Percentiles rank a stretch among this genome's conserved stretches.
These are phyloP conservation scores for Laupala kohalensis DNA, from an alignment of 1,140 invertebrate species.

Conservation along the genomic window DNA sequence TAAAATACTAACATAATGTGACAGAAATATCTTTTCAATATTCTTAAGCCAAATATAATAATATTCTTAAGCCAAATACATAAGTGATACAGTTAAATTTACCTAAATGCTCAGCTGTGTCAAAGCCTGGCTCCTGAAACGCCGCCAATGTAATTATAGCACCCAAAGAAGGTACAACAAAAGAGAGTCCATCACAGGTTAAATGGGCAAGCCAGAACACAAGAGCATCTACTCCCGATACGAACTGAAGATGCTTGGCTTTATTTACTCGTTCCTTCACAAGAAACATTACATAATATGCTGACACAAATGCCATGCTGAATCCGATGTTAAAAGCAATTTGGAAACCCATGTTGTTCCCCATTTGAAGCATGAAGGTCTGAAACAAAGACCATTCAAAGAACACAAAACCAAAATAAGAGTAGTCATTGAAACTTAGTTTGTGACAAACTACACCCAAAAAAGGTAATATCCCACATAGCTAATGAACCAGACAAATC, in stretches of 20 bases:
- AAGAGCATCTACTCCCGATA: slow-evolving; percentile 40
- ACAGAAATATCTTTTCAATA: too few species aligned
- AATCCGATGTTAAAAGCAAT: slow-evolving; percentile 30
- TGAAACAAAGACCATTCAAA: too few species aligned
- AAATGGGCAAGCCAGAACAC: slow-evolving; percentile 34
- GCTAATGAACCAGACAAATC: too few species aligned
- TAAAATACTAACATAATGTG: too few species aligned
- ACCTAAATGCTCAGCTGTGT: slow-evolving; percentile 2
- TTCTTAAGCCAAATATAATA: too few species aligned
- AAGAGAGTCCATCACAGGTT: slow-evolving; percentile 40
- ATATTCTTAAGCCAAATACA: too few species aligned
- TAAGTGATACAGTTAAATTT: neutral
- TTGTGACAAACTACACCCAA: too few species aligned
- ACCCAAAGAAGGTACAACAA: neutral
- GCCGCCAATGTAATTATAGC: slow-evolving; percentile 2
- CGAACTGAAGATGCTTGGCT: slow-evolving; percentile 50
- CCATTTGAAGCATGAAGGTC: neutral
- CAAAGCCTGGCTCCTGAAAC: slow-evolving; percentile 6
- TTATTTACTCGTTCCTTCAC: slow-evolving; percentile 45
- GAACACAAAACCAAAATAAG: too few species aligned
- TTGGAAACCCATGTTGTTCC: slow-evolving; percentile 11
- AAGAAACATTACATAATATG: slow-evolving; percentile 48
- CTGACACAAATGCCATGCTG: slow-evolving; percentile 49
- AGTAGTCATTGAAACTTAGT: too few species aligned
- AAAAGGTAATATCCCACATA: too few species aligned